Evolutionary conservation across 2,113 vertebrate species (phyloP).

Genomic region (Bubo scandiacus): DNA sequence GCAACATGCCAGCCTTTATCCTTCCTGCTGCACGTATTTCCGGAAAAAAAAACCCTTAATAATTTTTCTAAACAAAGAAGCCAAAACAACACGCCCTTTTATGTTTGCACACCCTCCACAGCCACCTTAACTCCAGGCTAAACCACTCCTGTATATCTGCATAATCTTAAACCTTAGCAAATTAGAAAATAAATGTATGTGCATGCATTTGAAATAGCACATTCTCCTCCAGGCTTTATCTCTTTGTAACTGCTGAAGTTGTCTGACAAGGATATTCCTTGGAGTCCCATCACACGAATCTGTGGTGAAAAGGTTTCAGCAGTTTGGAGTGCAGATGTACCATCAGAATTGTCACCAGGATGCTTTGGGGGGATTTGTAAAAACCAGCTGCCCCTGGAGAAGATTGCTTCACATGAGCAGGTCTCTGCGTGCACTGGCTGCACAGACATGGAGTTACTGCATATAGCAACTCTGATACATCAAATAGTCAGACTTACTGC

Average conservation of each 20-base stretch:
- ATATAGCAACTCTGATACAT: not conserved
- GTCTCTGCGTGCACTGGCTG: not conserved
- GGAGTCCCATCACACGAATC: not conserved
- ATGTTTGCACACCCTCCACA: not conserved
- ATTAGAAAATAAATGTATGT: conserved; percentile 44
- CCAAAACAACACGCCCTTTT: not conserved
- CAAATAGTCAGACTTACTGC: not conserved
- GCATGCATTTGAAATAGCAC: conserved; percentile 22
- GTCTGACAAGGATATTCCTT: not conserved
- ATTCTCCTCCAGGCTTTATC: not conserved
- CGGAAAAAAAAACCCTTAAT: not conserved
- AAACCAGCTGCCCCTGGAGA: not conserved
- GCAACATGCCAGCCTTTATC: not conserved
- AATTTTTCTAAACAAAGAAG: not conserved
- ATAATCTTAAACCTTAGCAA: conserved; percentile 51
- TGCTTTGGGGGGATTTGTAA: not conserved
- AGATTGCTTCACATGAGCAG: not conserved
- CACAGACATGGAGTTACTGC: not conserved
- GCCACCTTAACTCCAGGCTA: conserved; percentile 28
- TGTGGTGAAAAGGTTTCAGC: not conserved
- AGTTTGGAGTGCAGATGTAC: not conserved
- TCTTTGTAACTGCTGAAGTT: not conserved
- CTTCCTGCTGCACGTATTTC: not conserved
- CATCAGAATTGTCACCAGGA: not conserved
- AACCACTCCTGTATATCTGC: conserved; percentile 27